Percentiles rank a stretch among this genome's conserved stretches.
These are phyloP conservation scores for Antedon bifida DNA, from an alignment of 35 echinoderm and acorn worm species.

Conservation along the genomic window DNA sequence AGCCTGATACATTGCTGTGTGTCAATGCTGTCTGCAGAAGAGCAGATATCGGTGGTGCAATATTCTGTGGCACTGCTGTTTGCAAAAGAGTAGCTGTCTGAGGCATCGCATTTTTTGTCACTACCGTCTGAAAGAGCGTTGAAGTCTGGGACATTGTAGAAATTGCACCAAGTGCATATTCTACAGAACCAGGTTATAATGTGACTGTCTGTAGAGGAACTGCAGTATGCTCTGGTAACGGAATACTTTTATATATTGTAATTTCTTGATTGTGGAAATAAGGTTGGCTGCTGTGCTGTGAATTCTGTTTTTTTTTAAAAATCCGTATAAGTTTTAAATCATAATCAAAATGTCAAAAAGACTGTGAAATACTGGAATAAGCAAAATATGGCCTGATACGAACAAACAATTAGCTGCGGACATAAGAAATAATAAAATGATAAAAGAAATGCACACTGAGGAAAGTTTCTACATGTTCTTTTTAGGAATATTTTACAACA, in stretches of 20 bases:
- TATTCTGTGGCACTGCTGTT: neutral
- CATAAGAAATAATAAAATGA: too few relatives aligned
- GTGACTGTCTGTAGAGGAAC: neutral
- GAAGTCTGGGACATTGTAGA: neutral
- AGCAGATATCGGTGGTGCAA: neutral
- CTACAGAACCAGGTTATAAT: neutral
- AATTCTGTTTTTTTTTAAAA: too few relatives aligned
- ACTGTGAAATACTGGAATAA: too few relatives aligned
- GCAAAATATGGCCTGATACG: too few relatives aligned
- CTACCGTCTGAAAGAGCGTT: neutral
- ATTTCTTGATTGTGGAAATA: neutral
- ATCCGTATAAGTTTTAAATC: too few relatives aligned
- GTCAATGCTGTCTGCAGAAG: too few relatives aligned
- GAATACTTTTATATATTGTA: neutral
- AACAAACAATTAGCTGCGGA: too few relatives aligned
- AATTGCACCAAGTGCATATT: neutral
- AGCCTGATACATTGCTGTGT: neutral
- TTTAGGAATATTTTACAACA: too few relatives aligned
- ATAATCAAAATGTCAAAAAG: too few relatives aligned
- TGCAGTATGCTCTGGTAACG: neutral
- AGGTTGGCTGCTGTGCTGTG: too few relatives aligned
- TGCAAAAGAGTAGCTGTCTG: neutral
- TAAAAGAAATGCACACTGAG: too few relatives aligned
- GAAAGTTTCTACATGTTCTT: too few relatives aligned
- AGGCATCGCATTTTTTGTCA: neutral